Base-by-base conservation (phyloP, 2,888 invertebrate genomes). In the Eubasilissa splendida region DNA sequence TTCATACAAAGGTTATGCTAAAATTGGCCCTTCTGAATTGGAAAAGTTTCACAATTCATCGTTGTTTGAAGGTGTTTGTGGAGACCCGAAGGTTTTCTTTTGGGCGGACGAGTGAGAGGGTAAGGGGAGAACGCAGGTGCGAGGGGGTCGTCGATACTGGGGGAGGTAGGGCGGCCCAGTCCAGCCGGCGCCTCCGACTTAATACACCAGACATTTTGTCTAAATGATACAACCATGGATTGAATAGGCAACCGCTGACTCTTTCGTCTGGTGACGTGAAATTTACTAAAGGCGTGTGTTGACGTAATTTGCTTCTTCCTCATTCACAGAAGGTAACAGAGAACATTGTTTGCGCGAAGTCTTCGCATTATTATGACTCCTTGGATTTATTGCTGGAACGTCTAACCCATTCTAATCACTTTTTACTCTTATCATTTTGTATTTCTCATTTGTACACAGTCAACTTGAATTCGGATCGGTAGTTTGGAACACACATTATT, bases 111-210 rank as follows among this genome's bases (percentile, higher is more conserved):
- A 42, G 42, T 7, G 42, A 42, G 42, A 42, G 42, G 42, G 42
- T 42, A 42, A 42, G 42, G 7, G 42, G 42, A 4, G 22, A 22
- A 4, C 42, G 42, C 42, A 22, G 65, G 42, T 52, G 58, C 59
- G 31, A 78, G 71, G 53, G 60, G 31, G 60, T 50, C 50, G 70
- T 33, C 59, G 33, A 52, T 12, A 53, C 59, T 50, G 33, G 68
- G 68, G 77, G 71, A 53, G 7, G 52, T 12, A 31, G 74, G 75
- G 79, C 77, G 53, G 65, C 74, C 79, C 80, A 82, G 82, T 78
- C 82, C 82, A 82, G 82, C 77, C 82, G 82, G 82, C 82, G 82
- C 82, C 82, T 33, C 7, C 31, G 60, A 70, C 77, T 53, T 60
- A 71, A 63, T 52, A 60, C 60, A 53, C 71, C 77, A 78, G 63